These are phyloP conservation scores for Hypanus sabinus DNA, from an alignment of 2,113 vertebrate species.

Conservation along the genomic window DNA sequence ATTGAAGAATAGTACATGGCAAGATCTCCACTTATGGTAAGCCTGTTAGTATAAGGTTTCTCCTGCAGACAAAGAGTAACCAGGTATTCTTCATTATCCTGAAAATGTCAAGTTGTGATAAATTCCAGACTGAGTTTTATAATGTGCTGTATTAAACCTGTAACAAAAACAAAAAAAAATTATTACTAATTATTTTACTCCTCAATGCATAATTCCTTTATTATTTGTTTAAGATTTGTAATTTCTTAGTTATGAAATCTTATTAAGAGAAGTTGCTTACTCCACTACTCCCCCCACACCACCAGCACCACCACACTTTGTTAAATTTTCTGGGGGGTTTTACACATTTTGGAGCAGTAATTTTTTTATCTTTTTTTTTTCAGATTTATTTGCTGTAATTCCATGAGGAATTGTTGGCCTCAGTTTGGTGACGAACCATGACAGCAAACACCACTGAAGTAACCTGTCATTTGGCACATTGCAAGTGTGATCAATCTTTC, in stretches of 20 bases:
- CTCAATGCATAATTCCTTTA: background rate
- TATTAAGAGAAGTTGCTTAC: too few species aligned
- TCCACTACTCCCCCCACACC: too few species aligned
- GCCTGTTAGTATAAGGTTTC: background rate
- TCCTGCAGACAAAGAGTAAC: background rate
- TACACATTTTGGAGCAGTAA: background rate
- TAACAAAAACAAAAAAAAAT: background rate
- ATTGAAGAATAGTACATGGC: background rate
- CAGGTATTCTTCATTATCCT: background rate
- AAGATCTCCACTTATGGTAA: background rate
- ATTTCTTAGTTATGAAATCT: background rate
- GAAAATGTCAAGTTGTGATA: background rate
- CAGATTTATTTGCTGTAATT: background rate
- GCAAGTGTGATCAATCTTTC: background rate
- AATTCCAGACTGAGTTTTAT: background rate
- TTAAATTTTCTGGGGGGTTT: background rate
- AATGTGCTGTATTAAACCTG: too few species aligned
- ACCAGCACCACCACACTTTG: background rate
- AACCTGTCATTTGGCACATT: background rate
- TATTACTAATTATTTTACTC: background rate
- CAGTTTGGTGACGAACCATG: background rate
- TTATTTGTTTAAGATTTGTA: background rate
- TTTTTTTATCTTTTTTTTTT: background rate
- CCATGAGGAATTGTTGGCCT: background rate
- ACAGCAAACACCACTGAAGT: background rate